phyloP scores from a whole-genome alignment of 2,888 invertebrate species.

The Aplocera efformata region DNA sequence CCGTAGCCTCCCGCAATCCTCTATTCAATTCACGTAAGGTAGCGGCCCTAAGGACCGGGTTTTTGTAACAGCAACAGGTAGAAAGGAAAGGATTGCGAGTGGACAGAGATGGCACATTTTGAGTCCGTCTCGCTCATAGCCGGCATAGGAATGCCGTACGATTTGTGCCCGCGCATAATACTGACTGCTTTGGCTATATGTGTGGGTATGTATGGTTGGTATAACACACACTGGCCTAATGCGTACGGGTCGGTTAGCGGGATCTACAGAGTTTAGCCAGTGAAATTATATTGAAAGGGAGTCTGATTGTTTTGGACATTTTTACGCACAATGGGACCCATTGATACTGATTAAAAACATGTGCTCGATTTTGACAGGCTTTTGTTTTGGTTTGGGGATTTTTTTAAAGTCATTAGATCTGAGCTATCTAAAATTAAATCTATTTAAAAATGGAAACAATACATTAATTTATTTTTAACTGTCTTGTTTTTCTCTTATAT shows the following conservation, averaged over 20 bases:
- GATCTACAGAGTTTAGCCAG: constrained; percentile 76
- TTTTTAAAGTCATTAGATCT: too few relatives aligned
- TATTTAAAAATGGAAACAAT: too few relatives aligned
- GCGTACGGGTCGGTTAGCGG: constrained; percentile 80
- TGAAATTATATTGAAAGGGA: constrained; percentile 80
- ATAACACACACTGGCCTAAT: constrained; percentile 79
- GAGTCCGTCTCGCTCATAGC: constrained; percentile 53
- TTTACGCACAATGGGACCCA: constrained; percentile 28
- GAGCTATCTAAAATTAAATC: too few relatives aligned
- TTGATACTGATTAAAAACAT: constrained; percentile 4
- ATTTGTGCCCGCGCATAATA: constrained; percentile 73
- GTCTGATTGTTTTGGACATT: constrained; percentile 73
- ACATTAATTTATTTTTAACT: too few relatives aligned
- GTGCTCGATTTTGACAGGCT: too few relatives aligned
- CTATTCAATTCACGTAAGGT: constrained; percentile 79
- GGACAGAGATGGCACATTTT: constrained; percentile 57
- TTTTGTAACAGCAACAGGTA: constrained; percentile 80
- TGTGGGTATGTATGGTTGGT: constrained; percentile 58
- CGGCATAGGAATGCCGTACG: constrained; percentile 76
- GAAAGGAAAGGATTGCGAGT: constrained; percentile 79
- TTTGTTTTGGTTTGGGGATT: not conserved
- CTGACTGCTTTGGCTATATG: constrained; percentile 50
- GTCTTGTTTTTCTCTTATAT: too few relatives aligned
- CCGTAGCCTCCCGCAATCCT: constrained; percentile 76
- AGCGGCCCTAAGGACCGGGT: constrained; percentile 80